phyloP scores from a whole-genome alignment of 2,113 vertebrate genomes.

The Upupa epops region DNA sequence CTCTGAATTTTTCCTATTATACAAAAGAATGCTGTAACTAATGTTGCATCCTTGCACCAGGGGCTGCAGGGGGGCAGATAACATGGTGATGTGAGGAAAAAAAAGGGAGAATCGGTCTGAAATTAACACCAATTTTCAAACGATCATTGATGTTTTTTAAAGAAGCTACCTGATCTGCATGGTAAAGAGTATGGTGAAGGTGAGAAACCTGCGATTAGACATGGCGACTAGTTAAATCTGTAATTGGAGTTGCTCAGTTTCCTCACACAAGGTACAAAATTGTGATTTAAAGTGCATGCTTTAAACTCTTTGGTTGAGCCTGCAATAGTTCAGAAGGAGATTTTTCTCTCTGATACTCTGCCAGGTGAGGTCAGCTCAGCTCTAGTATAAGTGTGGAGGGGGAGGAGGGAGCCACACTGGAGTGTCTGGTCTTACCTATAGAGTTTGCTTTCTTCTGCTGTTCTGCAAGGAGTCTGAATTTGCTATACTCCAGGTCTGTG shows the following conservation, averaged over 20 bases:
- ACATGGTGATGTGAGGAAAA: not conserved
- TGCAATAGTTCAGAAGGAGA: not conserved
- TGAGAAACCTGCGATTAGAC: constrained; percentile 11
- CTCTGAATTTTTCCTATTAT: not conserved
- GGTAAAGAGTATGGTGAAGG: not conserved
- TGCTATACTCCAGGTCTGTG: not conserved
- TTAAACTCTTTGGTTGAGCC: not conserved
- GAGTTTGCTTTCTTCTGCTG: not conserved
- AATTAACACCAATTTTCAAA: constrained; percentile 27
- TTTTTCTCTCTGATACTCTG: not conserved
- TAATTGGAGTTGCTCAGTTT: not conserved
- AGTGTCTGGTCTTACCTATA: not conserved
- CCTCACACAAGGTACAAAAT: not conserved
- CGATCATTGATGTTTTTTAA: not conserved
- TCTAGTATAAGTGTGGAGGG: not conserved
- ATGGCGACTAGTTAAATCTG: constrained; percentile 11
- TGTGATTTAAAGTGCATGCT: not conserved
- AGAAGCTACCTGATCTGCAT: not conserved
- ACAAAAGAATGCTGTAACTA: constrained; percentile 25
- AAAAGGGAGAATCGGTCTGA: not conserved
- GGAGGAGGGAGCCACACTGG: not conserved
- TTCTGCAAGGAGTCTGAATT: not conserved
- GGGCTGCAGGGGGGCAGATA: not conserved
- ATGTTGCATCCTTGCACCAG: not conserved
- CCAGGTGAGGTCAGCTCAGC: not conserved